phyloP scores from a whole-genome alignment of 2,113 vertebrate genomes.

The Campylomormyrus tamandua region DNA sequence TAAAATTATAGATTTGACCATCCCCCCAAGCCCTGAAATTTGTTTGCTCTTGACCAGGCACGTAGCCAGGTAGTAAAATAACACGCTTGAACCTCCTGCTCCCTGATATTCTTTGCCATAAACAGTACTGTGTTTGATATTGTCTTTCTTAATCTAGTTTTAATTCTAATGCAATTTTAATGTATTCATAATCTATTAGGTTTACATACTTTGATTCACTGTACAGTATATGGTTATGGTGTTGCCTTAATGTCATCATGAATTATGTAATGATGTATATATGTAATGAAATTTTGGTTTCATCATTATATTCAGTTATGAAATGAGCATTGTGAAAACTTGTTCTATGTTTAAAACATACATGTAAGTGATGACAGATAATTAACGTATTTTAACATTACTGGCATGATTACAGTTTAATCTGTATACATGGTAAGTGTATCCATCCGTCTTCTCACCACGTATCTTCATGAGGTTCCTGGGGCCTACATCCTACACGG shows the following conservation, averaged over 20 bases:
- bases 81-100: background rate
- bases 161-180: background rate
- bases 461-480: background rate
- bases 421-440: too few species aligned
- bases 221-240: background rate
- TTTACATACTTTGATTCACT: background rate
- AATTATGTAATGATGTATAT: background rate
- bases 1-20: background rate
- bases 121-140: background rate
- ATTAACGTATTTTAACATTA: background rate
- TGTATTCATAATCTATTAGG: background rate
- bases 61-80: background rate
- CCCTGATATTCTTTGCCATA: background rate
- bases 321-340: background rate
- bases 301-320: background rate
- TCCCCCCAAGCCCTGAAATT: background rate
- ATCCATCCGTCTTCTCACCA: background rate
- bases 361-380: background rate
- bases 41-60: background rate
- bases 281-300: background rate
- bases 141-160: background rate
- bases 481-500: background rate
- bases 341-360: background rate
- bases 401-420: background rate
- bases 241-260: background rate